Base-by-base conservation (phyloP, 2,888 invertebrate species). In the Sericinus montela region DNA sequence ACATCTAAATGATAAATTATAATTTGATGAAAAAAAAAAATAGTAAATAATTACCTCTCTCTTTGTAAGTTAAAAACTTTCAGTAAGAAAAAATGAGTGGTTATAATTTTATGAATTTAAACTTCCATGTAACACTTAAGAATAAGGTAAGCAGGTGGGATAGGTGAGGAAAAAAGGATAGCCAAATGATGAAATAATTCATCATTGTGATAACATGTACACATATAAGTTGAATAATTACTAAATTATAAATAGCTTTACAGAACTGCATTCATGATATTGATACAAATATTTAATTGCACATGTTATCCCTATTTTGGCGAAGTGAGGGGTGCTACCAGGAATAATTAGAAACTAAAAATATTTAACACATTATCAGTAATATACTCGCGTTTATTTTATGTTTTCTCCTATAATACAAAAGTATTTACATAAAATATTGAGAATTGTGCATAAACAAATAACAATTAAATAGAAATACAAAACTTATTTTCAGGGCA, bases 311-410 rank as follows among this genome's bases (percentile, higher is more conserved):
- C 87, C 86, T 87, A 89, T 72, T 58, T 72, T 81, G 89, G 89
- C 88, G 82, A 83, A 72, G 80, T 78, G 83, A 85, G 80, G 88
- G 89, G 89, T 89, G 89, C 89, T 89, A 89, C 89, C 89, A 89
- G 89, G 89, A 89, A 87, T 89, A 89, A 89, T 87, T 83, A 88
- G 79, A 88, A 84, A 83, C 84, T 84, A 86, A 89, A 89, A 89
- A 82, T 83, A 87, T 83, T 80, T 81, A 79, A 87, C 85, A 89
- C 87, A 81, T 76, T 61, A 77, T 86, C 85, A 80, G 86, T 89
- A 88, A 89, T 89, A 89, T 89, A 89, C 90, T 88, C 88, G 77
- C 85, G 78, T 86, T 91, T 91, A 83, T 91, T 91, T 77, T 86
- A 87, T 75, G 83, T 78, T 78, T 86, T 80, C 80, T 85, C 79